A percentile compares a stretch with the other conserved stretches of the same genome.
Conservation (phyloP, 2,888 invertebrate species). For the Mythimna lalbum region DNA sequence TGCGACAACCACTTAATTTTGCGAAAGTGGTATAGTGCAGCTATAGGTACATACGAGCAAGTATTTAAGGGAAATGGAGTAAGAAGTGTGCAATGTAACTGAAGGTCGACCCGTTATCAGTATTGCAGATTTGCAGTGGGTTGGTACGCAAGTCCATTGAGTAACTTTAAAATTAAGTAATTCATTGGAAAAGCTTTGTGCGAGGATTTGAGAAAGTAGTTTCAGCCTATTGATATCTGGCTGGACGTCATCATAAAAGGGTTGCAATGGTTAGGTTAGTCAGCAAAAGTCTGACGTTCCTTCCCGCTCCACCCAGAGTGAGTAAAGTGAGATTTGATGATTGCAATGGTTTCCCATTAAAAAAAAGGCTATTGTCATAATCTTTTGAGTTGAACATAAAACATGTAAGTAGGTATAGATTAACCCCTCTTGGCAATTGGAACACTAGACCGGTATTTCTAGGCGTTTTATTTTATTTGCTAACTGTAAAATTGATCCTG, state of each 20-base stretch:
- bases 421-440: too few relatives aligned
- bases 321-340: too few relatives aligned
- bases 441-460: too few relatives aligned
- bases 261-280: too few relatives aligned
- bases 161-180: slow-evolving; percentile 31
- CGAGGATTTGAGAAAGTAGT: slow-evolving; percentile 25
- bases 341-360: too few relatives aligned
- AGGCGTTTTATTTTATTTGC: too few relatives aligned
- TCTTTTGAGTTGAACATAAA: too few relatives aligned
- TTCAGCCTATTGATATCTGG: neutral
- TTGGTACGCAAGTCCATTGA: slow-evolving; percentile 16
- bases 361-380: too few relatives aligned
- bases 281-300: too few relatives aligned
- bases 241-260: neutral
- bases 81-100: slow-evolving; percentile 24
- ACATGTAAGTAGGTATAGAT: too few relatives aligned
- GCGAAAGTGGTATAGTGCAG: slow-evolving; percentile 21
- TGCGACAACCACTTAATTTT: slow-evolving; percentile 10
- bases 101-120: slow-evolving; percentile 50
- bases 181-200: slow-evolving; percentile 25
- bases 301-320: too few relatives aligned
- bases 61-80: slow-evolving; percentile 50
- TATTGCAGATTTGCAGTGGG: slow-evolving; percentile 24
- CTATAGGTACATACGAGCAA: slow-evolving; percentile 4
- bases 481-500: too few relatives aligned